Percentiles rank a stretch among this genome's conserved stretches.
These are phyloP conservation scores for Maccullochella peelii DNA, from an alignment of 2,113 vertebrate species.

Conservation along the genomic window DNA sequence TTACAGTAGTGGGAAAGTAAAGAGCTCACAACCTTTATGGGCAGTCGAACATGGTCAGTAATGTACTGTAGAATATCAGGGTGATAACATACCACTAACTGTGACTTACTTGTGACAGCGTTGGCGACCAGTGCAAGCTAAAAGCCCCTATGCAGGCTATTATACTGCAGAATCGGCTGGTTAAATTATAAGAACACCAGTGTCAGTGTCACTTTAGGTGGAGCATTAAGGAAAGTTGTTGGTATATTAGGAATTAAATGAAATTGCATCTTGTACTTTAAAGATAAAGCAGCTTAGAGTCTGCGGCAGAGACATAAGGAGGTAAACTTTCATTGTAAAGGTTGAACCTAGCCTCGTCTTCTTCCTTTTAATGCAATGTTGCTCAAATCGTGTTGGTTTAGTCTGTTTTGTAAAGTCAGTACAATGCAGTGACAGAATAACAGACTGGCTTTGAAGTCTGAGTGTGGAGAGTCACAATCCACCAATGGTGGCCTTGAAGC, in stretches of 20 bases:
- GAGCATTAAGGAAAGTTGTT: slow-evolving; percentile 37
- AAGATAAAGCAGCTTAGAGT: slow-evolving; percentile 24
- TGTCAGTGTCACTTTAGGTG: slow-evolving; percentile 32
- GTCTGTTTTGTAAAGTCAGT: slow-evolving; percentile 36
- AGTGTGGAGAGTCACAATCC: slow-evolving; percentile 17
- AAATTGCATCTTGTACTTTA: slow-evolving; percentile 28
- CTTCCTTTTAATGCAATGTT: slow-evolving; percentile 26
- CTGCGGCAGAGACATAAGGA: slow-evolving; percentile 7
- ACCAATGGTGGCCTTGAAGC: slow-evolving; percentile 27
- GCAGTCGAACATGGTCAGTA: slow-evolving; percentile 48
- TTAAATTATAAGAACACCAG: slow-evolving; percentile 35
- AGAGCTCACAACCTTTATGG: slow-evolving; percentile 50
- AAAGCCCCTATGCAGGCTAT: slow-evolving; percentile 52
- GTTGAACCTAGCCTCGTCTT: slow-evolving; percentile 8
- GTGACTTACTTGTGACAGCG: slow-evolving; percentile 54
- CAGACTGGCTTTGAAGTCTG: slow-evolving; percentile 18
- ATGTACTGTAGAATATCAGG: slow-evolving; percentile 55
- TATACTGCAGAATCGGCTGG: slow-evolving; percentile 37
- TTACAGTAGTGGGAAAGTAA: slow-evolving; percentile 42
- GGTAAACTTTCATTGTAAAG: slow-evolving; percentile 31
- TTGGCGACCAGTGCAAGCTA: slow-evolving; percentile 44
- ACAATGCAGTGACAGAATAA: slow-evolving; percentile 9
- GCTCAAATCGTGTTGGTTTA: slow-evolving; percentile 22
- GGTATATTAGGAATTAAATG: slow-evolving; percentile 38
- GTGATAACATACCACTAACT: slow-evolving; percentile 46